phyloP scores from a whole-genome alignment of 1,140 invertebrate genomes.

The Drosophila lowei region DNA sequence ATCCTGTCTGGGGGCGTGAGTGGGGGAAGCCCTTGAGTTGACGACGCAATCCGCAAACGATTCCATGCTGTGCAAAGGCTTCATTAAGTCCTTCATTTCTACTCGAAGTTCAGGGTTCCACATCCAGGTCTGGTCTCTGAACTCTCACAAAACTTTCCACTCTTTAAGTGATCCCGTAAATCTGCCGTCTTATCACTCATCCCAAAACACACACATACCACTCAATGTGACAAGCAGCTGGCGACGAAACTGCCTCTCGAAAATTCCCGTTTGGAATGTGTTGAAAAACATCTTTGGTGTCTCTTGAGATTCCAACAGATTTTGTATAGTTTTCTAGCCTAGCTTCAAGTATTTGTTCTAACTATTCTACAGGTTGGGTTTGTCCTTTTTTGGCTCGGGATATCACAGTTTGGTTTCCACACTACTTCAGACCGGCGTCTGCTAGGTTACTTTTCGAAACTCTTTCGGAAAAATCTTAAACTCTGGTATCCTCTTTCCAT shows the following conservation, averaged over 20 bases:
- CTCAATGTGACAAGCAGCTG: slow-evolving; percentile 70
- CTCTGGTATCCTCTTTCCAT: slow-evolving; percentile 54
- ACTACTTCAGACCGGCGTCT: neutral
- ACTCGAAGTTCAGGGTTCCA: neutral
- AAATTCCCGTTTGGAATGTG: slow-evolving; percentile 59
- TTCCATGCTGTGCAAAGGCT: slow-evolving; percentile 1
- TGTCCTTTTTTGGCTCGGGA: neutral
- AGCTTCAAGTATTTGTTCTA: slow-evolving; percentile 1
- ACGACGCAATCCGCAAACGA: too few relatives aligned
- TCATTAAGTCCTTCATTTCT: neutral
- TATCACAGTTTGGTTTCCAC: slow-evolving; percentile 54
- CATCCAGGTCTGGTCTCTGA: too few relatives aligned
- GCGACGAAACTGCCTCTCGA: slow-evolving; percentile 55
- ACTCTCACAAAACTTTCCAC: slow-evolving; percentile 41
- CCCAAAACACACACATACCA: slow-evolving; percentile 48
- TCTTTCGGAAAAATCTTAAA: slow-evolving; percentile 38
- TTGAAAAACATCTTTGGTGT: slow-evolving; percentile 47
- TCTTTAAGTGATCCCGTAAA: slow-evolving; percentile 4
- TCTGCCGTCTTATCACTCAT: slow-evolving; percentile 9
- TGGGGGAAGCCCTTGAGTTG: too few relatives aligned
- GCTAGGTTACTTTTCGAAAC: slow-evolving; percentile 46
- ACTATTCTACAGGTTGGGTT: slow-evolving; percentile 19
- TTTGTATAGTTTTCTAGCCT: neutral
- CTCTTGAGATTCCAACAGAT: too few relatives aligned
- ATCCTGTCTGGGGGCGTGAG: too few relatives aligned